phyloP scores from a whole-genome alignment of 2,888 invertebrate genomes.

The Dolichopus griseipennis region DNA sequence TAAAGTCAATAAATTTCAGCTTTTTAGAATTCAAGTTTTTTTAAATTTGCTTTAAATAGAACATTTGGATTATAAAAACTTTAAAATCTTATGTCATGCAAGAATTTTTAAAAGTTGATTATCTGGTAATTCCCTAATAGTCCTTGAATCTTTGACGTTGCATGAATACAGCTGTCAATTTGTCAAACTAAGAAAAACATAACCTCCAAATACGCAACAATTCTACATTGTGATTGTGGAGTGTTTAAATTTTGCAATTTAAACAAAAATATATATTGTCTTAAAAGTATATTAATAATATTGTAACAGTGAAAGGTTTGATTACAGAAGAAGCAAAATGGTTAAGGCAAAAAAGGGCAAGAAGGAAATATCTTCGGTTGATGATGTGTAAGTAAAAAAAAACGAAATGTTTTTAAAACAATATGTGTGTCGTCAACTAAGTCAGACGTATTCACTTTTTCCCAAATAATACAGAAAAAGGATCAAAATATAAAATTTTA shows the following conservation, averaged over 20 bases:
- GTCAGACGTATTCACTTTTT: slow-evolving; percentile 22
- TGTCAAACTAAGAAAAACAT: not conserved
- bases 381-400: slow-evolving; percentile 59
- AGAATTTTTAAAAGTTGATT: no score
- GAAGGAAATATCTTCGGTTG: slow-evolving; percentile 63
- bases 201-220: not conserved
- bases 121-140: no score
- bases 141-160: not conserved
- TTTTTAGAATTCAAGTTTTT: no score
- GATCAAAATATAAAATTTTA: not conserved
- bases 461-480: slow-evolving; percentile 15
- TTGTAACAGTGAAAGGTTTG: not conserved
- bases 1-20: no score
- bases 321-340: slow-evolving; percentile 44
- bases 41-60: no score
- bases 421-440: slow-evolving; percentile 13
- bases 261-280: not conserved
- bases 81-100: no score
- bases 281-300: not conserved
- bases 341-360: slow-evolving; percentile 76
- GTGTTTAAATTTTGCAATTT: not conserved
- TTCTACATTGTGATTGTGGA: slow-evolving; percentile 1
- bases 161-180: not conserved
- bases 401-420: slow-evolving; percentile 20
- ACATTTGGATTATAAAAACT: no score